phyloP scores from a whole-genome alignment of 1,140 invertebrate species.

The Trypoxylus dichotomus region DNA sequence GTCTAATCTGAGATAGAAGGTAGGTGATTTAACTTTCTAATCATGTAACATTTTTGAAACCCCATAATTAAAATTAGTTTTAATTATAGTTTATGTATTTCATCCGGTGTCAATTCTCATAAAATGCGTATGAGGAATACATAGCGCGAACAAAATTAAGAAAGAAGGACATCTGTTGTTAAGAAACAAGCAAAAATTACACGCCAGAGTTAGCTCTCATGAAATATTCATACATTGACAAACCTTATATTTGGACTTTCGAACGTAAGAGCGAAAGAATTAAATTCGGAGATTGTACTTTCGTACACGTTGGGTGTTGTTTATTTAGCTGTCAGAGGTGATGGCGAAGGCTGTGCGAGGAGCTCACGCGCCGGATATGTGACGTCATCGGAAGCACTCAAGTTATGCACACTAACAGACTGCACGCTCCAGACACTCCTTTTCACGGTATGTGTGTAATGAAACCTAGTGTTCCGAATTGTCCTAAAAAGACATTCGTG shows the following conservation, averaged over 20 bases:
- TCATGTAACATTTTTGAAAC: too few relatives aligned
- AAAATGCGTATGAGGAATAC: neutral
- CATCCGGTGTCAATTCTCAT: neutral
- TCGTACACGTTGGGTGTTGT: neutral
- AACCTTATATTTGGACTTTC: neutral
- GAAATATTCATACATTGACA: conserved; percentile 4
- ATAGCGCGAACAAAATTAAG: neutral
- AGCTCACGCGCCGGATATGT: conserved; percentile 35
- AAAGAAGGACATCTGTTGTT: neutral
- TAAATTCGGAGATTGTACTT: conserved; percentile 2
- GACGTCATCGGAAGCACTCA: conserved; percentile 40
- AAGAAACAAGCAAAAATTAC: conserved; percentile 15
- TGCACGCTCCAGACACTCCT: conserved; percentile 36
- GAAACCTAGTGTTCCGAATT: neutral
- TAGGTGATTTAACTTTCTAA: too few relatives aligned
- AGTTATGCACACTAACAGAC: conserved; percentile 36
- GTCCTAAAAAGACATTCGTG: neutral
- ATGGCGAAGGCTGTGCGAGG: neutral
- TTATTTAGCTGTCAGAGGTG: conserved; percentile 14
- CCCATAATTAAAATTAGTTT: neutral
- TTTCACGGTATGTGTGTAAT: conserved; percentile 36
- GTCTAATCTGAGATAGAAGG: too few relatives aligned
- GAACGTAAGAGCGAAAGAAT: neutral
- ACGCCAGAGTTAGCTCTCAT: neutral
- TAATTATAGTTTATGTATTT: neutral